Evolutionary conservation across 2,113 vertebrate genomes (phyloP).

Genomic region (Erinaceus europaeus): DNA sequence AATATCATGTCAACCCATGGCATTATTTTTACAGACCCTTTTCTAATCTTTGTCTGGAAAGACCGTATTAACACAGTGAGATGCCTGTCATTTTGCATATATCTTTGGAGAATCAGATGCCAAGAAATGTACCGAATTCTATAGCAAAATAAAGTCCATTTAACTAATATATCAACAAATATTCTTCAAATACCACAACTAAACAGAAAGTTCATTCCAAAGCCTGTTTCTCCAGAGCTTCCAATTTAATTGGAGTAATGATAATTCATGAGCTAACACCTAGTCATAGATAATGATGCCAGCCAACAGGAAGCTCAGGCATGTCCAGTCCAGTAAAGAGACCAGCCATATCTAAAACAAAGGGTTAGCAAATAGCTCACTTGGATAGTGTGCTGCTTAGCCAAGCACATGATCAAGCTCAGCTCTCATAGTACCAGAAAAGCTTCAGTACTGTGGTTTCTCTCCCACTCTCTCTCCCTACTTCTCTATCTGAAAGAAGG

Average conservation of each 20-base stretch:
- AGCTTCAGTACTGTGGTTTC: background rate
- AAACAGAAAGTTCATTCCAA: background rate
- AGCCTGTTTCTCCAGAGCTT: background rate
- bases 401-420: too few species aligned
- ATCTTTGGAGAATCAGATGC: accelerated
- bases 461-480: too few species aligned
- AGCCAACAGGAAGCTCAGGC: background rate
- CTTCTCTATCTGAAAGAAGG: too few species aligned
- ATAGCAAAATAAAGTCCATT: background rate
- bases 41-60: constrained; percentile 27
- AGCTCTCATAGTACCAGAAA: too few species aligned
- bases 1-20: constrained; percentile 16
- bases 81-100: background rate
- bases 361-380: too few species aligned
- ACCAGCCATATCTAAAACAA: accelerated
- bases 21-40: constrained; percentile 36
- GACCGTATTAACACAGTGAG: background rate
- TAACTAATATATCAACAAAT: background rate
- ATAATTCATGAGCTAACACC: background rate
- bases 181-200: background rate
- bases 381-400: too few species aligned
- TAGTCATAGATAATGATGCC: background rate
- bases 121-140: background rate
- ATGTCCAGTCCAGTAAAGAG: background rate
- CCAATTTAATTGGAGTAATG: background rate